phyloP scores from a whole-genome alignment of 2,888 invertebrate species.

The Podotricha telesiphe region DNA sequence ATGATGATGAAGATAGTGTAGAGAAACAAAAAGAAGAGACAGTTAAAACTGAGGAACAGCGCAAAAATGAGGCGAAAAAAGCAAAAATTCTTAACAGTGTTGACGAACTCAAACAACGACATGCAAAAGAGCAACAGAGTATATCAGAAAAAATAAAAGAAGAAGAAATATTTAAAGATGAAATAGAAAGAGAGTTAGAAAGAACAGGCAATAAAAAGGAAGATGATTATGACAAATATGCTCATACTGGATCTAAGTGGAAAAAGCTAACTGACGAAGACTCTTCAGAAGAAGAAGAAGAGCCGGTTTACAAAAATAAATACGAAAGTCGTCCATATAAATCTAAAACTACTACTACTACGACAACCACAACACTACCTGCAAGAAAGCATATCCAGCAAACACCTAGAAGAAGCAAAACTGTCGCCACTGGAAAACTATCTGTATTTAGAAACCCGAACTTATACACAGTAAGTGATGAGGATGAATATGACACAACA shows the following conservation, averaged over 20 bases:
- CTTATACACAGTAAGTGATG: conserved; percentile 62
- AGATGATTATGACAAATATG: conserved; percentile 55
- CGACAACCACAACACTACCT: conserved; percentile 44
- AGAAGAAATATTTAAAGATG: conserved; percentile 69
- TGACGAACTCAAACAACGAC: conserved; percentile 70
- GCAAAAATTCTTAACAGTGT: conserved; percentile 67
- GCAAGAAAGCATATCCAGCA: conserved; percentile 2
- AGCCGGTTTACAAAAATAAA: conserved; percentile 56
- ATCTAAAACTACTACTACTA: conserved; percentile 33
- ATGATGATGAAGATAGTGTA: conserved; percentile 56
- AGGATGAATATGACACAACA: conserved; percentile 48
- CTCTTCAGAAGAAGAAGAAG: conserved; percentile 66
- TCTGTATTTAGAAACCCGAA: conserved; percentile 72
- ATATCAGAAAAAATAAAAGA: conserved; percentile 69
- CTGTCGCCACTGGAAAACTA: conserved; percentile 56
- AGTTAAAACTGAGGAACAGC: conserved; percentile 55
- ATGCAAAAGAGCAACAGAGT: conserved; percentile 66
- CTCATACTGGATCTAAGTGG: conserved; percentile 45
- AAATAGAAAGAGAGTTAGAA: conserved; percentile 57
- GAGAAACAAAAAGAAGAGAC: conserved; percentile 52
- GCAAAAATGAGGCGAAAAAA: conserved; percentile 68
- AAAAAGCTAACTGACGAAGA: conserved; percentile 53
- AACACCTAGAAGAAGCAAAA: conserved; percentile 44
- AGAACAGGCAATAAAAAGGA: conserved; percentile 22
- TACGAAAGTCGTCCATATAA: conserved; percentile 54